Base-by-base conservation (phyloP, 2,888 invertebrate genomes). In the Oscheius sp. region DNA sequence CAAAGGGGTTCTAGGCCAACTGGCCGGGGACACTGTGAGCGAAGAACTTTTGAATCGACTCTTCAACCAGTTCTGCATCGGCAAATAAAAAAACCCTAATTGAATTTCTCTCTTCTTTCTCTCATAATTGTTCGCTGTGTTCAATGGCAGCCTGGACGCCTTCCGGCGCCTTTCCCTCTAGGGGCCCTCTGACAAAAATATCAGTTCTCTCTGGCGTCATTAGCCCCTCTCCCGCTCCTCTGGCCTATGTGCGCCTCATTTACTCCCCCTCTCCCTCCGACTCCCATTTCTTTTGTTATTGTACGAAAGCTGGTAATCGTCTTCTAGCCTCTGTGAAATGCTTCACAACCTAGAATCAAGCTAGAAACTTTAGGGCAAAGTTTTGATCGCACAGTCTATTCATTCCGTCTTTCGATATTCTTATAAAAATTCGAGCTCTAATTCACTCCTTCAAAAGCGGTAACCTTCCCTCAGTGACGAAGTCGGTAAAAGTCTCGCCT, bases 61-160 rank as follows among this genome's bases (percentile, higher is more conserved):
- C 79, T 95, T 95, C 89, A 92, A 92, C 89, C 93, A 94, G 85
- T 95, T 95, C 92, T 95, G 95, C 91, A 94, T 95, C 85, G 95
- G 95, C 77, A 95, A 95, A 92, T 95, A 79, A 68, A 37, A 42
- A 42, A 42, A 7, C 42, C 42, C 42, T 42, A 42, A 42, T 42
- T 42, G 42, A 42, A 42, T 42, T 7, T 42, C 42, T 42, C 42
- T 0, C 21, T 65, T 65, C 33, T 70, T 51, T 42, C 32, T 50
- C 68, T 68, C 55, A n/a, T 63, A 58, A 58, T 58, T 58, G 58
- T 29, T 33, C 21, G 47, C 48, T 2, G 42, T 50, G 48, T 50
- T 29, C 21, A 63, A 29, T 63, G 63, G 47, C 63, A n/a, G 47
- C 63, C 32, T 63, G n/a, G n/a, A 37, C 35, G 60, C 7, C 37